A percentile compares a stretch with the other conserved stretches of the same genome.
These are phyloP conservation scores for Phyto melanocephala DNA, from an alignment of 2,888 invertebrate genomes.

Conservation along the genomic window DNA sequence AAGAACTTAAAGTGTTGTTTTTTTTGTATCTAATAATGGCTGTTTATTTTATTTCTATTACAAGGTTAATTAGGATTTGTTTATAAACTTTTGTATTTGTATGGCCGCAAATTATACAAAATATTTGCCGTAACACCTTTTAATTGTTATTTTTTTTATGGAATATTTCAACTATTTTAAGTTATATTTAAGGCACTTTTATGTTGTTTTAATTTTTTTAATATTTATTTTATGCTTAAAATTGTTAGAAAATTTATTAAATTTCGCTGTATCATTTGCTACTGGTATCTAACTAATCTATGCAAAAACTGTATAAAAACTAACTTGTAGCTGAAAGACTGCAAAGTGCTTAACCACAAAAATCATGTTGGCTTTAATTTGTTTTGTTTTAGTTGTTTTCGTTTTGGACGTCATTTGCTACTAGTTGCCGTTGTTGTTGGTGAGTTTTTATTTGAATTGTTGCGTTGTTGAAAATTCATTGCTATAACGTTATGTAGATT, in stretches of 20 bases:
- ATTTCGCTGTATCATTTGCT: slow-evolving; percentile 42
- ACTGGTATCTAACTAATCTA: slow-evolving; percentile 43
- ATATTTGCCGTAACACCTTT: neutral
- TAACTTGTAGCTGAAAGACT: slow-evolving; percentile 56
- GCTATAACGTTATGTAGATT: slow-evolving; percentile 25
- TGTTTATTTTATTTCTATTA: neutral
- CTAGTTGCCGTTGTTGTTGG: slow-evolving; percentile 13
- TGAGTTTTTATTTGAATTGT: slow-evolving; percentile 21
- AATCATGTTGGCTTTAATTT: slow-evolving; percentile 41
- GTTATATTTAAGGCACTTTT: slow-evolving; percentile 40
- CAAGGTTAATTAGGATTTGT: slow-evolving; percentile 26
- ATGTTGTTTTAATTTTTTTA: neutral
- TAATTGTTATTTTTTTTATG: neutral
- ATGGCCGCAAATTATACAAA: neutral
- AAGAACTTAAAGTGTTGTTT: neutral
- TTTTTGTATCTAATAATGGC: neutral
- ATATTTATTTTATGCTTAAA: neutral
- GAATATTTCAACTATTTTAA: neutral
- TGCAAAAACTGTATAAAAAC: slow-evolving; percentile 62
- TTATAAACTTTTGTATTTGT: neutral
- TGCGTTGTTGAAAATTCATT: slow-evolving; percentile 40
- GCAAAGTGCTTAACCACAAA: slow-evolving; percentile 49
- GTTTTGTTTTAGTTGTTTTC: slow-evolving; percentile 5
- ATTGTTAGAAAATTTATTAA: neutral
- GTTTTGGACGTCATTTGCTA: slow-evolving; percentile 7